Evolutionary conservation across 2,888 invertebrate genomes (phyloP), one percentile per base, ranked within the genome.

Genomic region (Odontocerum albicorne): DNA sequence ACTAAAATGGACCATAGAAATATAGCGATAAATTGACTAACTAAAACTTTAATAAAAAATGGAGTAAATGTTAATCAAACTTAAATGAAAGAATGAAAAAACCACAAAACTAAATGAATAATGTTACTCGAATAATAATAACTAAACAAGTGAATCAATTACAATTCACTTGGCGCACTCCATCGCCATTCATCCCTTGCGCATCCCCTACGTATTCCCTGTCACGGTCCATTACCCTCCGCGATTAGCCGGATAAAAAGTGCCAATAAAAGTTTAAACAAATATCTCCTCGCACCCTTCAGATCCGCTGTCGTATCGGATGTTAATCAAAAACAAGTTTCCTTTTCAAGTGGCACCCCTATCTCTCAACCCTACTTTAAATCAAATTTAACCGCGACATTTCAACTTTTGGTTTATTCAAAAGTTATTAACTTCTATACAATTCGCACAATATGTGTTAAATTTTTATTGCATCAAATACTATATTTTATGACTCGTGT

Each of bases 211-310:
- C 27, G 4, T 10, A 7, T 27, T 4, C 10, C 4, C 10, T 27
- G 38, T 21, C 21, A 20, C 42, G 50, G 42, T 43, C 50, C 40
- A 42, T 50, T 50, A 50, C 50, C 42, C 40, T 31, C 50, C 20
- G 3, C 42, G 42, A 50, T 50, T 40, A 50, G 35, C 42, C 35
- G 27, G 4, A 17, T 13, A 50, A 50, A 49, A 47, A 47, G 7
- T 39, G 15, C 21, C 42, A 21, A 50, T 50, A 50, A 50, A 50
- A 40, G n/a, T 50, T 50, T 43, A 42, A 40, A 50, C 42, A 50
- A 50, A 43, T 42, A 42, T 21, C 39, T 32, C 32, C 31, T 22
- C 10, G 21, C 42, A 4, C 19, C 15, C 16, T 10, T 31, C 44
- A 4, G 15, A 8, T 15, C 31, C 6, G 3, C 13, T 4, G n/a